phyloP scores from a whole-genome alignment of 1,140 invertebrate species.

The Mylabris phalerata region DNA sequence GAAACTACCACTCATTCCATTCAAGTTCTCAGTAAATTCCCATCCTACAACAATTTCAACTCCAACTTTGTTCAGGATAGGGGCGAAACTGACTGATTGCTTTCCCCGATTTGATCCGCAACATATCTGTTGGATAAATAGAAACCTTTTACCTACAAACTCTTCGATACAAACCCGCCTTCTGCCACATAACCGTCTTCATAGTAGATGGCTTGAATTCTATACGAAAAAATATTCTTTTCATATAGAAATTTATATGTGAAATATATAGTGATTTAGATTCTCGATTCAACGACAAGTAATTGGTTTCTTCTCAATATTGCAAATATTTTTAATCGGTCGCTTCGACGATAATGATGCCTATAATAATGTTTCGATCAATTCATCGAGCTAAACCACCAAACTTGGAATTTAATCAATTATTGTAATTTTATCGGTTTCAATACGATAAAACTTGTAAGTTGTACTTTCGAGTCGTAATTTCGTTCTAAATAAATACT shows the following conservation, averaged over 20 bases:
- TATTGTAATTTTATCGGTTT: too few species aligned
- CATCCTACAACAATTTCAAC: not conserved
- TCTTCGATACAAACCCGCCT: constrained; percentile 18
- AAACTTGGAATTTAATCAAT: too few species aligned
- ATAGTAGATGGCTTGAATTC: not conserved
- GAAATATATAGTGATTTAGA: constrained; percentile 1
- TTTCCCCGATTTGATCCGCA: constrained; percentile 30
- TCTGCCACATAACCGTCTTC: constrained; percentile 3
- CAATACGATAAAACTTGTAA: not conserved
- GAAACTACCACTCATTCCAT: constrained; percentile 5
- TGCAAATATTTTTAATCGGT: constrained; percentile 4
- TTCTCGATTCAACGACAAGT: not conserved
- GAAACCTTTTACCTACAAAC: constrained; percentile 29
- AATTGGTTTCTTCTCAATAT: constrained; percentile 5
- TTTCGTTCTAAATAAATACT: constrained; percentile 11
- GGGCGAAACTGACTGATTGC: constrained; percentile 28
- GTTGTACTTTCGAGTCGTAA: not conserved
- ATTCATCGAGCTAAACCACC: not conserved
- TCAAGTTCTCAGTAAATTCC: not conserved
- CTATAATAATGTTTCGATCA: constrained; percentile 7
- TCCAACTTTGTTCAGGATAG: not conserved
- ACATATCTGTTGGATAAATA: constrained; percentile 33
- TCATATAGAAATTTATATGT: not conserved
- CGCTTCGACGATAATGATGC: constrained; percentile 4
- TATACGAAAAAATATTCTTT: constrained; percentile 7